phyloP scores from a whole-genome alignment of 1,140 invertebrate genomes.

The Scaptomyza hsui region DNA sequence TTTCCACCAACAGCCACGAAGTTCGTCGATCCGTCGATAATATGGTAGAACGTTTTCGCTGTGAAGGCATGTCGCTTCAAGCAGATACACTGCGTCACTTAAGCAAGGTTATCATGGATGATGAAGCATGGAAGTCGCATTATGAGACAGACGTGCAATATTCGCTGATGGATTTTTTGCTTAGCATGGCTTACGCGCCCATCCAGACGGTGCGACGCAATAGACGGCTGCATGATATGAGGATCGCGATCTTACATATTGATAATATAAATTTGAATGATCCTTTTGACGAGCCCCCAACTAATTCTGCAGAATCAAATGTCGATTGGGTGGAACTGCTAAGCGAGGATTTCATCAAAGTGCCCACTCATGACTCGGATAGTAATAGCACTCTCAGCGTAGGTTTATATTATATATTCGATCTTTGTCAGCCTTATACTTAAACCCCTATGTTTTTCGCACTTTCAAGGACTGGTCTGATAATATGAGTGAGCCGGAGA shows the following conservation, averaged over 20 bases:
- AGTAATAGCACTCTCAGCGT: constrained; percentile 34
- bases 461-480: constrained; percentile 55
- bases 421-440: not conserved
- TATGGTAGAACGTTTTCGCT: constrained; percentile 65
- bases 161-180: constrained; percentile 72
- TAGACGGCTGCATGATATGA: constrained; percentile 23
- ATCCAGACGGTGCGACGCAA: constrained; percentile 61
- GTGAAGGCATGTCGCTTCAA: constrained; percentile 52
- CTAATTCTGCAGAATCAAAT: constrained; percentile 7
- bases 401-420: constrained; percentile 5
- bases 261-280: not conserved
- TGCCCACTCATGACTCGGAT: not conserved
- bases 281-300: not conserved
- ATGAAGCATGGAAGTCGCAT: constrained; percentile 42
- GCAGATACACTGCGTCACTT: constrained; percentile 48
- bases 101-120: constrained; percentile 41
- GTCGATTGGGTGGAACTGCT: constrained; percentile 47
- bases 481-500: not conserved
- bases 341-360: constrained; percentile 44
- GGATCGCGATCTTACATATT: not conserved
- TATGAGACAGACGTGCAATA: constrained; percentile 61
- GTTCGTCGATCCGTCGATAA: constrained; percentile 55
- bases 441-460: not conserved
- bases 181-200: constrained; percentile 57
- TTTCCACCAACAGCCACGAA: constrained; percentile 56